Conservation (phyloP, 2,797 vertebrate genomes). For the Diplodus puntazzo region DNA sequence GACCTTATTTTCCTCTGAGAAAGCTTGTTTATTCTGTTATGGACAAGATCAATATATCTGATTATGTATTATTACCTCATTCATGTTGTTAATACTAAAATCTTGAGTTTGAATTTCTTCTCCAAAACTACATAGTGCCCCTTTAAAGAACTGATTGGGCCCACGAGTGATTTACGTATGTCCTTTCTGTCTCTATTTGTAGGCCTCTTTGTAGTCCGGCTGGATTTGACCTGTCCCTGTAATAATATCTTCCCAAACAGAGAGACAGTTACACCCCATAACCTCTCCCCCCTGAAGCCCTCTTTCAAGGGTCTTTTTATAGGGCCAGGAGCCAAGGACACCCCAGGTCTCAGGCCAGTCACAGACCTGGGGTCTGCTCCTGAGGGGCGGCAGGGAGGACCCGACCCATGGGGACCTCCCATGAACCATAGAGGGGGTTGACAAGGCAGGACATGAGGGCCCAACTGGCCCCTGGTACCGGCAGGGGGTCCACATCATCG, state of each 20-base stretch:
- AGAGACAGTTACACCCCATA: conserved; percentile 69
- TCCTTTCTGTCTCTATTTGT: conserved; percentile 62
- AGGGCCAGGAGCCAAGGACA: conserved; percentile 70
- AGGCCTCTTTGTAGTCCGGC: conserved; percentile 68
- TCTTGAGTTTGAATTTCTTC: too few relatives aligned
- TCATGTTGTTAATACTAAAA: too few relatives aligned
- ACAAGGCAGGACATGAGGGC: conserved; percentile 69
- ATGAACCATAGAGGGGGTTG: conserved; percentile 62
- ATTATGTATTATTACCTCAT: too few relatives aligned
- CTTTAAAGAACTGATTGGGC: conserved; percentile 35
- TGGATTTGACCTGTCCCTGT: conserved; percentile 74
- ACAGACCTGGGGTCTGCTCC: conserved; percentile 74
- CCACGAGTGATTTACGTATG: conserved; percentile 62
- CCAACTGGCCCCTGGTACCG: conserved; percentile 69
- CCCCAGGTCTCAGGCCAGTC: conserved; percentile 56
- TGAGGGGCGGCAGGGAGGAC: conserved; percentile 57
- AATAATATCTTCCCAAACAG: conserved; percentile 77
- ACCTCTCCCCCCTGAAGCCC: conserved; percentile 52
- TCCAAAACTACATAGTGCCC: too few relatives aligned
- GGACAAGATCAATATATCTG: too few relatives aligned
- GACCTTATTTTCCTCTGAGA: too few relatives aligned
- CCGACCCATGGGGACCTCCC: conserved; percentile 66
- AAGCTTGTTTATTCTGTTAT: too few relatives aligned
- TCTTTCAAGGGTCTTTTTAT: conserved; percentile 76
- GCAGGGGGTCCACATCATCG: conserved; percentile 72